Conservation (phyloP, 2,113 vertebrate species). For the Hassar affinis region DNA sequence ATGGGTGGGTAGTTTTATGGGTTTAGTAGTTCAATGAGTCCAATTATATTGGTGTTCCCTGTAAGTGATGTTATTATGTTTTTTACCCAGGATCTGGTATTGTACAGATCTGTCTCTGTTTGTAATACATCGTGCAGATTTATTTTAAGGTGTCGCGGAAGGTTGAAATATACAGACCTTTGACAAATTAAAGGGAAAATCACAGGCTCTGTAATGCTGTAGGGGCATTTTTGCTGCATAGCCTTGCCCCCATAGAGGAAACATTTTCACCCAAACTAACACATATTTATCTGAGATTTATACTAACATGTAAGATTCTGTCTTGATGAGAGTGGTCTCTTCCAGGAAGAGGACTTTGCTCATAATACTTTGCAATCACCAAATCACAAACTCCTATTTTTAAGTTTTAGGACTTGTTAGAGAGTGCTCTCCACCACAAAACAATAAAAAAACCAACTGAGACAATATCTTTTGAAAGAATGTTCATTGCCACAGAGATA, state of each 20-base stretch:
- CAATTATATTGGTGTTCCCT: neutral
- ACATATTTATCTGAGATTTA: neutral
- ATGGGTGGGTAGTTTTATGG: neutral
- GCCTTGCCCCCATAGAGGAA: neutral
- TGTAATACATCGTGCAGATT: neutral
- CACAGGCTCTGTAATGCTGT: neutral
- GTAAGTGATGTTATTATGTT: neutral
- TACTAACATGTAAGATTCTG: neutral
- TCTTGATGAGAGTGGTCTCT: neutral
- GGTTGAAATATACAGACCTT: neutral
- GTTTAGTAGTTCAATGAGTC: neutral
- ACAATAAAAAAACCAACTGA: neutral
- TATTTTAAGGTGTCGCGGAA: neutral
- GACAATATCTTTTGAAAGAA: neutral
- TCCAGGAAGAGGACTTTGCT: neutral
- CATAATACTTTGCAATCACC: neutral
- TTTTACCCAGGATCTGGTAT: neutral
- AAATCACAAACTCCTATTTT: slow-evolving; percentile 7
- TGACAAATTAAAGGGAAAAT: neutral
- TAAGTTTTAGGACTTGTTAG: too few species aligned
- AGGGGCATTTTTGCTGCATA: neutral
- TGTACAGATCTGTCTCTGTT: neutral
- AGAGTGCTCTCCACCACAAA: neutral
- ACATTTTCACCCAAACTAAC: neutral
- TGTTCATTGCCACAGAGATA: neutral